A percentile compares a stretch with the other conserved stretches of the same genome.
phyloP scores from a whole-genome alignment of 2,888 invertebrate genomes.

The Meghimatium bilineatum region DNA sequence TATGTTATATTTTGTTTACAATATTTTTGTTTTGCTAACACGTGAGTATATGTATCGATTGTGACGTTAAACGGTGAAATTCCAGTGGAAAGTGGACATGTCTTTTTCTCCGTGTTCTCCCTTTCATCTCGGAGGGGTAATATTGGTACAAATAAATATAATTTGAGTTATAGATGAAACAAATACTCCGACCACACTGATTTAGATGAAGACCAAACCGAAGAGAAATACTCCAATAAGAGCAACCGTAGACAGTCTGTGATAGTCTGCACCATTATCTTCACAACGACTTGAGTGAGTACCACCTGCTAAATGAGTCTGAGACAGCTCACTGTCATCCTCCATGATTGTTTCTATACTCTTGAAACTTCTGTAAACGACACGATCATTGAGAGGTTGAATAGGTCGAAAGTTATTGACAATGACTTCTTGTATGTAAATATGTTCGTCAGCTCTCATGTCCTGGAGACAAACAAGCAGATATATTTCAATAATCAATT shows the following conservation, averaged over 20 bases:
- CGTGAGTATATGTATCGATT: too few relatives aligned
- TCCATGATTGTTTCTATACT: conserved; percentile 17
- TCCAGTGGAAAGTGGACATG: too few relatives aligned
- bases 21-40: too few relatives aligned
- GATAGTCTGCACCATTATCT: neutral
- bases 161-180: too few relatives aligned
- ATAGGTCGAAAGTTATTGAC: conserved; percentile 72
- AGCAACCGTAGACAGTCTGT: neutral
- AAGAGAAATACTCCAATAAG: neutral
- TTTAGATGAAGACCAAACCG: neutral
- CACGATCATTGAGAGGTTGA: conserved; percentile 68
- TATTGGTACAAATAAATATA: too few relatives aligned
- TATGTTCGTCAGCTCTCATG: conserved; percentile 43
- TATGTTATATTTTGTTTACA: too few relatives aligned
- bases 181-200: too few relatives aligned
- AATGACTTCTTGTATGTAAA: conserved; percentile 57
- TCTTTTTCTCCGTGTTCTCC: too few relatives aligned
- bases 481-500: too few relatives aligned
- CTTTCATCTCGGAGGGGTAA: too few relatives aligned
- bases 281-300: neutral
- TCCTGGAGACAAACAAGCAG: neutral
- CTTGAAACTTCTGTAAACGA: conserved; percentile 66
- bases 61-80: too few relatives aligned
- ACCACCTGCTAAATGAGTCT: neutral
- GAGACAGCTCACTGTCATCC: neutral